Evolutionary conservation across 2,888 invertebrate species (phyloP), one percentile per base, ranked within the genome.

Genomic region (Drosophila leonis): DNA sequence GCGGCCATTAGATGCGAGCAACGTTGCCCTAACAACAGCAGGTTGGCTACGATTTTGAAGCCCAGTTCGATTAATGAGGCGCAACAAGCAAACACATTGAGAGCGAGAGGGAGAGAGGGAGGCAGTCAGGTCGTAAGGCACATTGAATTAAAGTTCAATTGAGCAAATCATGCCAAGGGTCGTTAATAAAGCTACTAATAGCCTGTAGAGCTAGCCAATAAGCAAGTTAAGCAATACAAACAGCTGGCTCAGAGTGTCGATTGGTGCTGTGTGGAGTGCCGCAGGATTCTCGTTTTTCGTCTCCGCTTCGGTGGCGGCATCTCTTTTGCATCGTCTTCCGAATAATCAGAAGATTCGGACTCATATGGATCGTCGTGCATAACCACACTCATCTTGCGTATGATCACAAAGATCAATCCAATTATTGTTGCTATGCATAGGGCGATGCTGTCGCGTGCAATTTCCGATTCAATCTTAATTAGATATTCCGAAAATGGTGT

Each of bases 141-240:
- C 77, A 64, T 79, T 82, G 70, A 72, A 86, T 81, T 86, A 75
- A 82, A 85, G 82, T 82, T 82, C 79, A 84, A 85, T 82, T 82
- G 84, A 68, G 70, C 80, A 60, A 65, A 73, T 69, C 83, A 68
- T 8, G 74, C 56, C 59, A 65, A 70, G 60, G 83, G 72, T 72
- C 80, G 65, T 80, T 83, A 80, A 78, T 73, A 83, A 86, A 60
- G 72, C 51, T 55, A 62, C 67, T 76, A 82, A 82, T 73, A 52
- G 73, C 57, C 55, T n/a, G 31, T n/a, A 15, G 33, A 49, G 49
- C 33, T 20, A 12, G 13, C 31, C 13, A 18, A 31, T 33, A 18
- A 33, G 51, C 51, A 8, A 20, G 44, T 8, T 44, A 44, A 24
- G 44, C 24, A 6, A 20, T 41, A 41, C 10, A 41, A 41, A 41